A percentile compares a stretch with the other conserved stretches of the same genome.
Evolutionary conservation across 2,113 vertebrate species (phyloP).

Genomic region (Pteropus alecto): DNA sequence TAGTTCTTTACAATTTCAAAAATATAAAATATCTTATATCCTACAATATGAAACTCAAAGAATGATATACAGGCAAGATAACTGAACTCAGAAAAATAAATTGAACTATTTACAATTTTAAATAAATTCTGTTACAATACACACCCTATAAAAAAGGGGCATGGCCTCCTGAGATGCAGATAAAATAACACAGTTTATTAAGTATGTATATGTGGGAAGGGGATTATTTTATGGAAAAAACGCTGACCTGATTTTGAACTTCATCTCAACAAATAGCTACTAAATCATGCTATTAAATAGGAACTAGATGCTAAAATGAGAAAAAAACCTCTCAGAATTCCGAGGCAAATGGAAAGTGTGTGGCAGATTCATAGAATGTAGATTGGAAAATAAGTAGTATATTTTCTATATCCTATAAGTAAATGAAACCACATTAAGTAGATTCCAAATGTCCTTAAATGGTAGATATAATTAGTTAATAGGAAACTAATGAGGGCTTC

Average conservation of each 20-base stretch:
- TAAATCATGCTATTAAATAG: background rate
- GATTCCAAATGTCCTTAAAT: background rate
- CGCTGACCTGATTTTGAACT: too few relatives aligned
- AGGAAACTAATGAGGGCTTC: background rate
- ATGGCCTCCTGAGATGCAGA: rapidly evolving
- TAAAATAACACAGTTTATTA: background rate
- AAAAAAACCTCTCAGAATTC: background rate
- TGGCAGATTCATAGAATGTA: background rate
- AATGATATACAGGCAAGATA: background rate
- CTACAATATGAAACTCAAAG: background rate
- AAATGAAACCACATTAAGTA: background rate
- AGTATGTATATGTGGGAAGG: background rate
- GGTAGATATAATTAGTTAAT: background rate
- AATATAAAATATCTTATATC: background rate
- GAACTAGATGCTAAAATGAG: background rate
- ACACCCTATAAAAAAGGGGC: background rate
- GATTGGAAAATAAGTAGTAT: background rate
- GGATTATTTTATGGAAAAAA: background rate
- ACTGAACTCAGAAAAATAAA: background rate
- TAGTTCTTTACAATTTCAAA: background rate
- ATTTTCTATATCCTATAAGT: background rate
- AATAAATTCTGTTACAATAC: background rate
- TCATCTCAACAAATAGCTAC: too few relatives aligned
- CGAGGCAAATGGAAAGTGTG: background rate
- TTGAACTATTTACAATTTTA: background rate